Evolutionary conservation across 2,797 vertebrate genomes (phyloP), one percentile per base, ranked within the genome.

Genomic region (Cercopithecus hamlyni): DNA sequence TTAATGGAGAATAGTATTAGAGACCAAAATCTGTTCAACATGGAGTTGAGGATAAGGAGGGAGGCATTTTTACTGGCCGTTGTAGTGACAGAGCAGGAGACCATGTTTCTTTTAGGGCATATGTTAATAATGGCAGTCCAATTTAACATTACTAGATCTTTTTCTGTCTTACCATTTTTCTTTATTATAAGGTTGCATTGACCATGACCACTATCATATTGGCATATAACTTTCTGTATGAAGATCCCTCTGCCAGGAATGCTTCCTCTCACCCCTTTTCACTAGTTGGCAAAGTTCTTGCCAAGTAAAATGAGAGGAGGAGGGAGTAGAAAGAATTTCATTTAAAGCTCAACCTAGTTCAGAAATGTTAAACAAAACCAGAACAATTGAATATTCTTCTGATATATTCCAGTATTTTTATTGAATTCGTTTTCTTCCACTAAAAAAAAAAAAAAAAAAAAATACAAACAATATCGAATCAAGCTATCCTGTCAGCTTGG

Each of bases 401-500:
- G 48, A 64, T 79, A 67, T 75, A 27, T 79, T 30, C 11, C 45
- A 76, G 48, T 64, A 39, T 64, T 76, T 72, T 39, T 73, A 48
- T 45, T 67, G 36, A 87, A 58, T 27, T 73, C 13, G 4, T 73
- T 88, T 73, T 81, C n/a, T 80, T 70, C 20, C 61, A 80, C 80
- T 80, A 80, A 93, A 86, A 86, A 93, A 93, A 85, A 93, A 93
- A 85, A 93, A 93, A 77, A 48, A 93, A n/a, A 33, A 82, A 27
- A 76, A 58, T 61, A 22, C 17, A 92, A 61, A 50, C 27, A 64
- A 24, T 41, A 41, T 79, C 55, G 36, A 86, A 4, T 93, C 36
- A 36, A 67, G 11, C 30, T 50, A 79, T 11, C 57, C 45, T 76
- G 30, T 10, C 52, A 84, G 70, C 48, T 13, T 79, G n/a, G 55